These are phyloP conservation scores for Heliocidaris erythrogramma DNA, from an alignment of 35 echinoderm and acorn worm species.

Conservation along the genomic window DNA sequence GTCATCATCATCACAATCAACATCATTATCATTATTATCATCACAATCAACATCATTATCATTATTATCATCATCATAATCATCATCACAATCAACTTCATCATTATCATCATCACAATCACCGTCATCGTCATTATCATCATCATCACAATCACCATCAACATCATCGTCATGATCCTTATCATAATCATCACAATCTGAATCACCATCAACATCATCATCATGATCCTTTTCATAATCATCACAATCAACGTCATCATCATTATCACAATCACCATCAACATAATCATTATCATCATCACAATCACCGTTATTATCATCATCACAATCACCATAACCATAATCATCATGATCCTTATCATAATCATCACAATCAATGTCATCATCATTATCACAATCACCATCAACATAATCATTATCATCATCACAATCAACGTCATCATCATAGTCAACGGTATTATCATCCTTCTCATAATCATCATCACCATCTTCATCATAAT, in stretches of 20 bases:
- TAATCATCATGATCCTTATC: background rate
- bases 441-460: background rate
- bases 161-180: background rate
- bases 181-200: background rate
- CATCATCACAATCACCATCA: background rate
- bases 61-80: background rate
- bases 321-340: background rate
- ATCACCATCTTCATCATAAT: background rate
- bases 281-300: background rate
- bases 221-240: background rate
- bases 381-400: background rate
- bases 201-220: background rate
- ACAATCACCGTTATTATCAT: background rate
- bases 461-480: background rate
- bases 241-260: background rate
- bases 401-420: background rate
- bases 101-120: background rate
- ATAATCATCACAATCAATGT: background rate
- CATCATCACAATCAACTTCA: background rate
- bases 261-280: too few species aligned
- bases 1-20: background rate
- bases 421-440: background rate
- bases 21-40: background rate
- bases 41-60: background rate
- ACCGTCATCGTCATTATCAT: background rate